Evolutionary conservation across 2,113 vertebrate species (phyloP).

Genomic region (Centropristis striata): DNA sequence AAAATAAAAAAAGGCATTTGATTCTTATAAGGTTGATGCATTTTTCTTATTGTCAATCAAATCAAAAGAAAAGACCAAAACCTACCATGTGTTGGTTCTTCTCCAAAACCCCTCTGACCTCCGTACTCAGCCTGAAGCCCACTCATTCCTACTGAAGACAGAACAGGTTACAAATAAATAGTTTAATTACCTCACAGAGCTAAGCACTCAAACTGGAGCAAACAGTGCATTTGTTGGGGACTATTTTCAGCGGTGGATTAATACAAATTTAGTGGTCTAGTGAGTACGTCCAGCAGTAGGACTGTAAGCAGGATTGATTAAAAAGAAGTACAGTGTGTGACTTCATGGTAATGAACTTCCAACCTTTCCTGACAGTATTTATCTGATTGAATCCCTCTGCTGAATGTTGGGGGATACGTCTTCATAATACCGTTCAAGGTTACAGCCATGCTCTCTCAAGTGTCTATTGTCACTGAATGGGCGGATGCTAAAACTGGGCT

Average conservation of each 20-base stretch:
- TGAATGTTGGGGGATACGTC: slow-evolving; percentile 9
- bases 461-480: slow-evolving; percentile 33
- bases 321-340: too few relatives aligned
- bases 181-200: neutral
- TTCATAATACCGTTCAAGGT: too few relatives aligned
- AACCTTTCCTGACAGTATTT: neutral
- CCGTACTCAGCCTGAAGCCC: neutral
- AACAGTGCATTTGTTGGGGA: neutral
- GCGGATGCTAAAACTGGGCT: slow-evolving; percentile 48
- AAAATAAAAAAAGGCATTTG: neutral
- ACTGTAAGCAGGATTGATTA: neutral
- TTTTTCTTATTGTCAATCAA: too few relatives aligned
- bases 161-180: neutral
- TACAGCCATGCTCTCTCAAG: neutral
- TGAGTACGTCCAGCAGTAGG: neutral
- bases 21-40: too few relatives aligned
- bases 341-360: neutral
- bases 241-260: neutral
- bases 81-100: too few relatives aligned
- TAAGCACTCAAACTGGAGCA: neutral
- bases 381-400: neutral
- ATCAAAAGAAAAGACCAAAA: too few relatives aligned
- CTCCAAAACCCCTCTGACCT: too few relatives aligned
- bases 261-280: neutral
- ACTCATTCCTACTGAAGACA: neutral